Evolutionary conservation across 2,113 vertebrate genomes (phyloP), one percentile per base, ranked within the genome.

Genomic region (Lasiurus borealis): DNA sequence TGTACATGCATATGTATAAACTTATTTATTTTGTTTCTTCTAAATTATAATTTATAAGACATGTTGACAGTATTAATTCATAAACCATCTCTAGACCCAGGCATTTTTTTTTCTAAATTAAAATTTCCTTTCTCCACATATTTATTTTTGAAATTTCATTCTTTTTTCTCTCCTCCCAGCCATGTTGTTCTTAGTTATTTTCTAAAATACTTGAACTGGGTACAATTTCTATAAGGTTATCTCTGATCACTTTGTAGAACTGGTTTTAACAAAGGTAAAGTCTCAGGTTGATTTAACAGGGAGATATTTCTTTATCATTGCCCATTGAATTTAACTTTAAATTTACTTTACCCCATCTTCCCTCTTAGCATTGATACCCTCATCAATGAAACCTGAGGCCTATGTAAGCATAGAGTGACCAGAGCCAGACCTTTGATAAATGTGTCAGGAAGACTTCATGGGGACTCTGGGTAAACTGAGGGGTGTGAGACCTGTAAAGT

Each of bases 31-130:
- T 64, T 40, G 40, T 40, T 40, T 3, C 88, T 62, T 94, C 59
- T 91, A 18, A 95, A 81, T 95, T 95, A 72, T 69, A 94, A 71
- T 78, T 83, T 80, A 11, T 83, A 64, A 75, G 23, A 62, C 7
- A 64, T 72, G 44, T 52, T 96, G 44, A 62, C 6, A 78, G 93
- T 66, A 81, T 8, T 15, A 85, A 54, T 80, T 81, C 11, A 83
- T 76, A 80, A 72, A 64, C 10, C 7, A 66, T 80, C 10, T 88
- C 15, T 83, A 8, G 2, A 57, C 18, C 0, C 8, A 78, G 23
- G 10, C 15, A 72, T 8, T 13, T 31, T 76, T 27, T 89, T 94
- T 91, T 77, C 9, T 76, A 48, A 81, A 34, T 80, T 86, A 89
- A 92, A 77, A 34, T 48, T 59, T 8, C 8, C 6, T 95, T 84